Evolutionary conservation across 1,140 invertebrate genomes (phyloP), one percentile per base, ranked within the genome.

Genomic region (Lasioglossum albipes): DNA sequence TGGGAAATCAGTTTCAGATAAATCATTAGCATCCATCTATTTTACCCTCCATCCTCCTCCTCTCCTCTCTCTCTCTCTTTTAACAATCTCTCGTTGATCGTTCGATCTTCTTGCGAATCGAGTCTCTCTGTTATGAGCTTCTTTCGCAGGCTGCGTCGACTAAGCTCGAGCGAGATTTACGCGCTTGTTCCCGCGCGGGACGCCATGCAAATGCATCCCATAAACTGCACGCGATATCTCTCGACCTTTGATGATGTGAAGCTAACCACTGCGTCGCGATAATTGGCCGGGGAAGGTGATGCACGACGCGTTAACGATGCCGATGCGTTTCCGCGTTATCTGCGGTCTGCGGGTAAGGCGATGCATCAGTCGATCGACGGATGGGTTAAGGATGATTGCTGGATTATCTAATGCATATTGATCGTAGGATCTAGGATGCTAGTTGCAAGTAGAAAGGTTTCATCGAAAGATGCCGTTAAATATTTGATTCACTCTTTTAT

Each of bases 1-100:
- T 73, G 69, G 81, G 76, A 86, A 86, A 86, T 86, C 84, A 85
- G 85, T 86, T 86, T 85, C 81, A 72, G 66, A 86, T 86, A 86
- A 86, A 86, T 86, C 85, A 86, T 86, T 79, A 36, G 36, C 36
- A 36, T 36, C 36, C 3, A 1, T 36, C 36, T 36, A 36, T 36
- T 36, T 36, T 36, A 36, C 36, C 36, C 36, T 36, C 36, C 3
- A 62, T 73, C 41, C 16, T 7, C 20, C n/a, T 41, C 22, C 31
- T 22, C 42, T 12, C n/a, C 12, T 27, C 3, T 9, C 57, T 20
- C 5, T 59, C 57, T 20, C 6, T n/a, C 20, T 22, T 59, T 6
- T 59, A 27, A 0, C 27, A 27, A 27, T 27, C 27, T 27, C 13
- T 18, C 61, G 22, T 22, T 64, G 10, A 27, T 27, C 52, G 16